These are phyloP conservation scores for Orchesella cincta DNA, from an alignment of 1,140 invertebrate species.

Conservation along the genomic window DNA sequence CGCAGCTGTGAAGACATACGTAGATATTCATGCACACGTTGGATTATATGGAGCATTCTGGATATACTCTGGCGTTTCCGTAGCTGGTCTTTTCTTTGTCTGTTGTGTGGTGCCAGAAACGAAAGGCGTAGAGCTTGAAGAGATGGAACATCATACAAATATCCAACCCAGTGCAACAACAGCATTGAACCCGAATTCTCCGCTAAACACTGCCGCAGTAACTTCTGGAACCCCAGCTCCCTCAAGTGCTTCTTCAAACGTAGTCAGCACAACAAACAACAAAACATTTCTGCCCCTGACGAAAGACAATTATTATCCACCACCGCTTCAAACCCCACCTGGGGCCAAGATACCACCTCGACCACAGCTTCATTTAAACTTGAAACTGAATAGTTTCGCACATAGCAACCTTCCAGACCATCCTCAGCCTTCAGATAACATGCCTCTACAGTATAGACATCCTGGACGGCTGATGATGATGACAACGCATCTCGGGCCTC, in stretches of 20 bases:
- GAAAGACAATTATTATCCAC: slow-evolving; percentile 19
- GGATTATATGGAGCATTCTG: slow-evolving; percentile 82
- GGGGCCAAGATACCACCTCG: neutral
- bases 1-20: slow-evolving; percentile 83
- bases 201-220: slow-evolving; percentile 18
- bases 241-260: slow-evolving; percentile 26
- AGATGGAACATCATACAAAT: slow-evolving; percentile 67
- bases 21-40: slow-evolving; percentile 72
- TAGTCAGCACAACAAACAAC: slow-evolving; percentile 9
- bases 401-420: slow-evolving; percentile 26
- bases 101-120: slow-evolving; percentile 86
- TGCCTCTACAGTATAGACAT: slow-evolving; percentile 13
- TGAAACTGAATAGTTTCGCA: slow-evolving; percentile 13
- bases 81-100: slow-evolving; percentile 79
- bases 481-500: slow-evolving; percentile 3
- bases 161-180: slow-evolving; percentile 8
- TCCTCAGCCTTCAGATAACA: slow-evolving; percentile 17
- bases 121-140: slow-evolving; percentile 81
- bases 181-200: neutral
- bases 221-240: neutral
- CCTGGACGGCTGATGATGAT: slow-evolving; percentile 13
- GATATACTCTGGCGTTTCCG: slow-evolving; percentile 77
- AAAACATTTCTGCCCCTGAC: neutral
- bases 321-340: slow-evolving; percentile 19
- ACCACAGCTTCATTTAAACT: slow-evolving; percentile 25